Conservation (phyloP, 2,113 vertebrate species). For the Oryctolagus cuniculus region DNA sequence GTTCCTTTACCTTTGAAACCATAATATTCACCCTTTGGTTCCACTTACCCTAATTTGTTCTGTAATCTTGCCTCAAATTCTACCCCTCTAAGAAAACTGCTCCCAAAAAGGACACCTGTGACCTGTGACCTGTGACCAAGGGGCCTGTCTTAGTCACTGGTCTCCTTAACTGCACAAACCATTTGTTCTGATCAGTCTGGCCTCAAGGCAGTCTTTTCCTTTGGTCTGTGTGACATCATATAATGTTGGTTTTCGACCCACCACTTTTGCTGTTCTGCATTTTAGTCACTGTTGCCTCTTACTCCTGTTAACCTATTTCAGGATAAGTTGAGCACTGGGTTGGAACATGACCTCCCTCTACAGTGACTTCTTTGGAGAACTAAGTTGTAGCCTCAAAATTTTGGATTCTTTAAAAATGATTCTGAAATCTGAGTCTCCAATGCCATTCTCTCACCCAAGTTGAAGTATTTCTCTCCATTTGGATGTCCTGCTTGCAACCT, state of each 20-base stretch:
- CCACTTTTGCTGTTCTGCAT: background rate
- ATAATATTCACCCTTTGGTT: background rate
- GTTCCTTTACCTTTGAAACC: slow-evolving; percentile 5
- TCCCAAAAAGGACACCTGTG: background rate
- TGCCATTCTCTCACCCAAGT: background rate
- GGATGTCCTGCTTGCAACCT: background rate
- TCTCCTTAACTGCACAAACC: background rate
- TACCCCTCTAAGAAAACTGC: background rate
- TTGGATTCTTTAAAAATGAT: slow-evolving; percentile 19
- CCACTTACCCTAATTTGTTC: background rate
- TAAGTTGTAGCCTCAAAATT: background rate
- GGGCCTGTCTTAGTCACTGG: background rate
- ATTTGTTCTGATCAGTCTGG: background rate
- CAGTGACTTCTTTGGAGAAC: background rate
- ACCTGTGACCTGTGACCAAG: background rate
- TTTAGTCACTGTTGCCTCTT: slow-evolving; percentile 25
- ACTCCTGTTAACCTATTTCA: background rate
- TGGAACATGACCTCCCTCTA: background rate
- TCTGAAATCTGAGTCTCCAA: background rate
- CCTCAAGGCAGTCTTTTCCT: background rate
- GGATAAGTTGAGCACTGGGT: background rate
- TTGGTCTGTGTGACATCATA: background rate
- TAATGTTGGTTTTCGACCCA: background rate
- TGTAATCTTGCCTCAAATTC: background rate
- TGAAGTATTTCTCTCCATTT: background rate